Conservation (phyloP, 2,797 vertebrate species). For the Sphenopsis melanotis region DNA sequence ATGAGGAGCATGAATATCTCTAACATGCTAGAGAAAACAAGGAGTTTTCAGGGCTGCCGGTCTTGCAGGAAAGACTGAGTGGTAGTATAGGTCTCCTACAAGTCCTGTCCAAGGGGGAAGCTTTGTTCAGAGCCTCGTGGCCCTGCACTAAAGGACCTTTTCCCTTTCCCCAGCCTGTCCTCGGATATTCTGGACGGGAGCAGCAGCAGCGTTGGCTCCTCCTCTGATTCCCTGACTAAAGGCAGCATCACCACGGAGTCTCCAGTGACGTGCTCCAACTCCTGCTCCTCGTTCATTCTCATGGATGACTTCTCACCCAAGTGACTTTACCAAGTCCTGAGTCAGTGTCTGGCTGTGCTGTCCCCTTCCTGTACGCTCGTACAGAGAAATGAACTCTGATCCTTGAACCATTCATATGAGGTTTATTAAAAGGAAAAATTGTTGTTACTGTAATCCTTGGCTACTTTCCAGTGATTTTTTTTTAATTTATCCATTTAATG, state of each 20-base stretch:
- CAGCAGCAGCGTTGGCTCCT: constrained; percentile 88
- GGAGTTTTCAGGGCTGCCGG: constrained; percentile 61
- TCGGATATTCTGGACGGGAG: constrained; percentile 90
- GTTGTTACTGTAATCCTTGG: constrained; percentile 47
- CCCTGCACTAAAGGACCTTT: constrained; percentile 20
- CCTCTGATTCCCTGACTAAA: constrained; percentile 89
- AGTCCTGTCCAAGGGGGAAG: not conserved
- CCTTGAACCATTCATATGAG: constrained; percentile 48
- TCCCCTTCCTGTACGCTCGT: constrained; percentile 34
- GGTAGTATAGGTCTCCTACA: constrained; percentile 65
- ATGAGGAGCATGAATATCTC: constrained; percentile 9
- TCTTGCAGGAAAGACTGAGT: constrained; percentile 58
- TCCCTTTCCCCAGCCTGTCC: constrained; percentile 79
- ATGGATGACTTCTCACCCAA: constrained; percentile 92
- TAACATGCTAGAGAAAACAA: constrained; percentile 56
- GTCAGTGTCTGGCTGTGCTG: constrained; percentile 61
- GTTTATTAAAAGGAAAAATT: constrained; percentile 55
- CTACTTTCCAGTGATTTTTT: constrained; percentile 53
- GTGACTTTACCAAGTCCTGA: constrained; percentile 77
- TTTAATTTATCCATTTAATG: constrained; percentile 46
- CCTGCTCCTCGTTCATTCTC: constrained; percentile 87
- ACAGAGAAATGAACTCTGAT: constrained; percentile 66
- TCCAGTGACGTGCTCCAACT: constrained; percentile 81
- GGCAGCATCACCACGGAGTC: constrained; percentile 85
- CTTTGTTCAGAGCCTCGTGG: not conserved